Base-by-base conservation (phyloP, 2,888 invertebrate genomes). In the Zonitis immaculata region DNA sequence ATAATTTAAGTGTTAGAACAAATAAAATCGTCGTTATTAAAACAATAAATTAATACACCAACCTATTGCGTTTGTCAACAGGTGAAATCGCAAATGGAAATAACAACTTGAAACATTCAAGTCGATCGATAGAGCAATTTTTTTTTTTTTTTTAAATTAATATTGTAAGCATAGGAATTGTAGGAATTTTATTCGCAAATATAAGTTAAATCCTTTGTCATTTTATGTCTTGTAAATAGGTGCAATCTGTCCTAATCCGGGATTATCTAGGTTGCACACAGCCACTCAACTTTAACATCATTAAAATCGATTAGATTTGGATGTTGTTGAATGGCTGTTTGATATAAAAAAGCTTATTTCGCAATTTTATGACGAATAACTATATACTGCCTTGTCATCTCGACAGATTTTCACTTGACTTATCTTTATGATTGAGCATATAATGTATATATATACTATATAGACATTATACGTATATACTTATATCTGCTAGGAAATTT, bases 271-370 rank as follows among this genome's bases (percentile, higher is more conserved):
- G 59, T 57, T 54, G 63, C 62, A 60, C 61, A 63, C n/a, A n/a
- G n/a, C n/a, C 57, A 59, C 57, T 56, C 57, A 49, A 53, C 52
- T 53, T 44, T 59, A 60, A 58, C 63, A 61, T 65, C 60, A 60
- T 62, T 62, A 62, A 58, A 64, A 63, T 63, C 64, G 62, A 65
- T 65, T 61, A 61, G 60, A 58, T 62, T 60, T 56, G 54, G 56
- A 57, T 54, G 60, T 55, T 52, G n/a, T n/a, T n/a, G n/a, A n/a
- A n/a, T n/a, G 58, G 56, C 56, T 56, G 59, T 58, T 51, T 56
- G 54, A 9, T 43, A 59, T 61, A 58, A 59, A 61, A n/a, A 60
- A 62, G 60, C 58, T 59, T 58, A 52, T 54, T 52, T 43, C 47
- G 52, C 52, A 57, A 51, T 54, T 60, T 57, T 57, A 54, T 49